Evolutionary conservation across 2,113 vertebrate genomes (phyloP).

Genomic region (Callaeas wilsoni): DNA sequence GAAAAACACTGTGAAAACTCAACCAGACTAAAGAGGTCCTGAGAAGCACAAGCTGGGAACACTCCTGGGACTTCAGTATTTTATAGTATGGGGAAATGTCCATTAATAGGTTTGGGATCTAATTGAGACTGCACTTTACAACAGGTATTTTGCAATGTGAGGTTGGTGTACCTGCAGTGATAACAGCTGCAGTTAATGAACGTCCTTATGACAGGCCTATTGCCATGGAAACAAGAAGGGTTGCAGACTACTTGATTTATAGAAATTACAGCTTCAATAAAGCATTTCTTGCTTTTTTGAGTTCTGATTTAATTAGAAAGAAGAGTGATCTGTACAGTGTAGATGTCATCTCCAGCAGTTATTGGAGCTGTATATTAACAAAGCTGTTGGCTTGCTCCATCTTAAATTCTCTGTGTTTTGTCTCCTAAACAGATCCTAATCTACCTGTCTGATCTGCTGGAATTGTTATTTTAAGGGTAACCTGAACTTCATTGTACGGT

Average conservation of each 20-base stretch:
- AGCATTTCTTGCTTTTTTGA: conserved; percentile 7
- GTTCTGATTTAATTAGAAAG: conserved; percentile 37
- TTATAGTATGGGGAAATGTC: background rate
- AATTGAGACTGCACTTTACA: background rate
- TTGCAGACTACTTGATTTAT: conserved; percentile 2
- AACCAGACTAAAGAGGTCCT: background rate
- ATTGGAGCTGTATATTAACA: background rate
- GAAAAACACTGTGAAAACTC: background rate
- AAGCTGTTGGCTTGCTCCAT: background rate
- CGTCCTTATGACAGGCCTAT: background rate
- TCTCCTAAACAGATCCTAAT: background rate
- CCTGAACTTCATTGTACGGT: background rate
- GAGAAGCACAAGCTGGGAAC: background rate
- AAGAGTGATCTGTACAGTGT: background rate
- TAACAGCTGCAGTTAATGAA: background rate
- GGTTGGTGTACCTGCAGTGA: background rate
- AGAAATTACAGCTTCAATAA: conserved; percentile 30
- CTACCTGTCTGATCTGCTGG: background rate
- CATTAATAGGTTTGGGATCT: background rate
- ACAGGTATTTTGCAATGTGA: background rate
- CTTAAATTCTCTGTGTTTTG: background rate
- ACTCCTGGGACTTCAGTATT: background rate
- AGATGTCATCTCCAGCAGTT: background rate
- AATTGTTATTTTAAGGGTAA: background rate
- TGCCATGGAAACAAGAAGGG: background rate